Base-by-base conservation (phyloP, 2,797 vertebrate genomes). In the Silurus lanzhouensis region DNA sequence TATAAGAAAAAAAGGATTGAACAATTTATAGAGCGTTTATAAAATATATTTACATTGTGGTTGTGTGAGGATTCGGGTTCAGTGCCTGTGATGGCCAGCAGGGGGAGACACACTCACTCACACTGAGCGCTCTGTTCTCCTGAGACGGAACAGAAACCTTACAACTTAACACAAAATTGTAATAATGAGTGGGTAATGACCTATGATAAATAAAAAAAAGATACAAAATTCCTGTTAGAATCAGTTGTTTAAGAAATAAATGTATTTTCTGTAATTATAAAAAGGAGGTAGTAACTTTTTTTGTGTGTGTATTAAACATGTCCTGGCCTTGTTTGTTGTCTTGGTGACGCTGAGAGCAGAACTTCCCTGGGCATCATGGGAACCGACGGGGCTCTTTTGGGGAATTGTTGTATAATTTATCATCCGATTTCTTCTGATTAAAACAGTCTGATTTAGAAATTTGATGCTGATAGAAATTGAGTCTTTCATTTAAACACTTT, bases 281-380 rank as follows among this genome's bases (percentile, higher is more conserved):
- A 85, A 88, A 90, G 91, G 93, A 94, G 90, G 91, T 88, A 89
- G 90, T 57, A 82, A 85, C 86, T 85, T 72, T 88, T 57, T n/a
- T 46, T n/a, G 0, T 63, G 3, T 31, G 1, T 48, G n/a, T 72
- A 72, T 57, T 17, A 17, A 13, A 0, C 5, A 48, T 14, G 77
- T 80, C 60, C 72, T 85, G 67, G 77, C 70, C 64, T 31, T 72
- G 83, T 89, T 84, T 81, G 89, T 90, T 92, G 90, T 92, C 88
- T 90, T 89, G 90, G 88, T 85, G 91, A 93, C 91, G 92, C 90
- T 91, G 27, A 84, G 91, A 91, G 94, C 91, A 92, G 91, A 92
- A 93, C 78, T 83, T 93, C 92, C 84, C 72, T 90, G 79, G 87
- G 90, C 84, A 89, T 82, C 89, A 85, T 91, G 58, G 86, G 90